Evolutionary conservation across 2,113 vertebrate genomes (phyloP), one percentile per base, ranked within the genome.

Genomic region (Monopterus albus): DNA sequence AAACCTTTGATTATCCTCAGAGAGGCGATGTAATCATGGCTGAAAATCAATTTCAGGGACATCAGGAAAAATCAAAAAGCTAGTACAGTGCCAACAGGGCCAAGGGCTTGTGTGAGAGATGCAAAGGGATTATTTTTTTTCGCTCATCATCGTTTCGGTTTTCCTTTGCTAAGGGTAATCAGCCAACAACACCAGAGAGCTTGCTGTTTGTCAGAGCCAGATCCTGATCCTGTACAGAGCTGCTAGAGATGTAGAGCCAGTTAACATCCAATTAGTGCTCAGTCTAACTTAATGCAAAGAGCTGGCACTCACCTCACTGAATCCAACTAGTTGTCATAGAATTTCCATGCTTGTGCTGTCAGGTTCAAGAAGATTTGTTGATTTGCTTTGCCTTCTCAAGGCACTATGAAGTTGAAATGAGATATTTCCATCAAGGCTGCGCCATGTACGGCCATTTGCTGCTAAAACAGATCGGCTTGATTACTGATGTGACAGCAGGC

Each of bases 261-360:
- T 89, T 94, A 93, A 72, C 84, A 85, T 92, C 91, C 90, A 94
- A 93, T 94, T 93, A 94, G 91, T 39, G 88, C 87, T 83, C 82
- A 75, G 74, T 84, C 83, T 81, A 93, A 92, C 88, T 92, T 92
- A 91, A 92, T 91, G 91, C 87, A 87, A 92, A 92, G 85, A 84
- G 87, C 85, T 94, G 92, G 90, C 91, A 92, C 87, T 67, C 72
- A 3, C 55, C 75, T 65, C 81, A 79, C 79, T 73, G 31, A 77
- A 82, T 91, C 90, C 79, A 88, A 89, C 83, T 87, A 82, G 91
- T 90, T 91, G 93, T 92, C 90, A 91, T 75, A 81, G 70, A 82
- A 82, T 91, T 90, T 91, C 84, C 83, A 92, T 79, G 85, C 91
- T 85, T 91, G 86, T 85, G 78, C 84, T 75, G 77, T 92, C 88